Conservation (phyloP, 2,113 vertebrate genomes). For the Misgurnus mizolepis region DNA sequence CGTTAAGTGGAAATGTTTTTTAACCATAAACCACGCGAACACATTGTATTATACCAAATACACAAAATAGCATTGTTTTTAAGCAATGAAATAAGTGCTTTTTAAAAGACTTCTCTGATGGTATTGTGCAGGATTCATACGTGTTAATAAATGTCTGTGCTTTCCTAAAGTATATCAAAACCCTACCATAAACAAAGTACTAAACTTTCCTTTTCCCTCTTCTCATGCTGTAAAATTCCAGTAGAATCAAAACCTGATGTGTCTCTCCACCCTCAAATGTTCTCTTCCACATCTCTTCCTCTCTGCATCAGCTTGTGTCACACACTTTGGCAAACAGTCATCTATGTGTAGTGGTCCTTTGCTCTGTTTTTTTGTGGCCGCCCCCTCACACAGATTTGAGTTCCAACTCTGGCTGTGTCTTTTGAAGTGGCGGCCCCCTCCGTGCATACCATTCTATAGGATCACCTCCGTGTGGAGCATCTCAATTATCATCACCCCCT, state of each 20-base stretch:
- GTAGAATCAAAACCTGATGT: not conserved
- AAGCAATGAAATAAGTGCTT: too few relatives aligned
- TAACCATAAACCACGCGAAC: too few relatives aligned
- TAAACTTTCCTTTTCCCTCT: not conserved
- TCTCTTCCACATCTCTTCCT: not conserved
- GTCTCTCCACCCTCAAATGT: not conserved
- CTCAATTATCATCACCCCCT: slow-evolving; percentile 8
- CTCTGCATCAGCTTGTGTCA: slow-evolving; percentile 17
- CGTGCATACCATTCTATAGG: not conserved
- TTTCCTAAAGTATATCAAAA: too few relatives aligned
- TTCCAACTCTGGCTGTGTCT: slow-evolving; percentile 26
- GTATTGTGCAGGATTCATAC: not conserved
- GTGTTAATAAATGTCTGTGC: too few relatives aligned
- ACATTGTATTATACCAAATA: too few relatives aligned
- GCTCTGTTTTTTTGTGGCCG: not conserved
- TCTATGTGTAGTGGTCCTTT: slow-evolving; percentile 14
- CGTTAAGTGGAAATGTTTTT: too few relatives aligned
- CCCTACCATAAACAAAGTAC: not conserved
- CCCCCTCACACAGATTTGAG: slow-evolving; percentile 27
- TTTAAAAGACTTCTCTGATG: too few relatives aligned
- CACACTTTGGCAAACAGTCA: slow-evolving; percentile 39
- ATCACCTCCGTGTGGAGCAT: slow-evolving; percentile 7
- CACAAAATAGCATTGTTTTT: too few relatives aligned
- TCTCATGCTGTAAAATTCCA: not conserved
- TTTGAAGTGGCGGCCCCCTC: slow-evolving; percentile 28